Base-by-base conservation (phyloP, 2,113 vertebrate genomes). In the Sylvilagus bachmani region DNA sequence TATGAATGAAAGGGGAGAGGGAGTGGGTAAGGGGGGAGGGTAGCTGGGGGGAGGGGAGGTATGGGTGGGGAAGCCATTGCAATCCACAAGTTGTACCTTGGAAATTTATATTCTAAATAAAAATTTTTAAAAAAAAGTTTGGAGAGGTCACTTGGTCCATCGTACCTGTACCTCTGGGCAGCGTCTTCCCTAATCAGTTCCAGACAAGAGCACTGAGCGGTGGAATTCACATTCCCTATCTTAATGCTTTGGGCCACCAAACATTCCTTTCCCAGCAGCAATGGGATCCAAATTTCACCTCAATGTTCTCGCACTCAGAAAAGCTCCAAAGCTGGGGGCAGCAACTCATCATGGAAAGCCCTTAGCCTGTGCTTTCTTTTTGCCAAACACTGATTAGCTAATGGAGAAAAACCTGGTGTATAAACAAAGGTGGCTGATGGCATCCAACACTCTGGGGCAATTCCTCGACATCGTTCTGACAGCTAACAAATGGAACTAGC, bases 401-500 rank as follows among this genome's bases (percentile, higher is more conserved):
- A 96, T 84, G 93, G 81, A 81, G 69, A 13, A 78, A 96, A 74
- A 93, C 79, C 82, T 70, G 58, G 67, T 95, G 22, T 84, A 92
- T 93, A 80, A 96, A 95, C 69, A 81, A 97, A 95, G 81, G 87
- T 93, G 86, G 92, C 33, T 81, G 80, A 90, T 93, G 91, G 79
- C 80, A 91, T 97, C 66, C 36, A 11, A 94, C 87, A 86, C 91
- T 97, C 95, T 92, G 75, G 93, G 96, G 97, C 95, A 79, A 97
- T 84, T 96, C 58, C 62, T 90, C 81, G 77, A 86, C 90, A 96
- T 74, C 1, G 88, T 89, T 89, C 96, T 93, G 97, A 98, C 96
- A 98, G 95, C 95, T 38, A 71, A 96, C 44, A 97, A 97, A 96
- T 97, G 95, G 91, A 93, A 83, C 91, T 71, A 93, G 84, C 87